These are phyloP conservation scores for Ceratosolen fusciceps DNA, from an alignment of 1,140 invertebrate species.

Conservation along the genomic window DNA sequence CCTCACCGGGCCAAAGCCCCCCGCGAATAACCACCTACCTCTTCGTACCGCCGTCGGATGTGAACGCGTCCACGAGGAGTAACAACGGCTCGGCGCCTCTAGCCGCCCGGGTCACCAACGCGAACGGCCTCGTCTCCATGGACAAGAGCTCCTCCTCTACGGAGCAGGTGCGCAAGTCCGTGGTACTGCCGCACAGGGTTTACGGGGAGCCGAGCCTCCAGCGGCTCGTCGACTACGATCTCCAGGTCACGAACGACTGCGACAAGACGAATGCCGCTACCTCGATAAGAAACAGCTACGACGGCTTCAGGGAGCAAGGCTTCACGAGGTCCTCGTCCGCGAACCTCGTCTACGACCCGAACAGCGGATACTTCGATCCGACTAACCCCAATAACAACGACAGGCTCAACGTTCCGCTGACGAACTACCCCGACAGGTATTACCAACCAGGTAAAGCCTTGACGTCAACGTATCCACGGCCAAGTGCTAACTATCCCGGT, in stretches of 20 bases:
- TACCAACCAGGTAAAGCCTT: not conserved
- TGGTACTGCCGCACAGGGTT: slow-evolving; percentile 25
- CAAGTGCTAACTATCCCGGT: not conserved
- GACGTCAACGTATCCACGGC: not conserved
- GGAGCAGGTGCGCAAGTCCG: not conserved
- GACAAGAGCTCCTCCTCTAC: slow-evolving; percentile 19
- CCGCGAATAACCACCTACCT: slow-evolving; percentile 27
- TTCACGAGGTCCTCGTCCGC: not conserved
- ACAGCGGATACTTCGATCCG: not conserved
- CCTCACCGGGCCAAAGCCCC: not conserved
- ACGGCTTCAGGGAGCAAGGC: not conserved
- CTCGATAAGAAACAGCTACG: slow-evolving; percentile 23
- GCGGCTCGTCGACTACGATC: slow-evolving; percentile 30
- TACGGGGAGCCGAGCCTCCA: slow-evolving; percentile 46
- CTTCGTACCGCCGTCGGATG: slow-evolving; percentile 19
- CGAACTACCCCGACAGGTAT: not conserved
- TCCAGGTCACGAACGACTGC: slow-evolving; percentile 20
- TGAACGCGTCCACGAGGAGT: not conserved
- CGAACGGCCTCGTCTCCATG: not conserved
- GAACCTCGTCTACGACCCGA: slow-evolving; percentile 11
- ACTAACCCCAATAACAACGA: not conserved
- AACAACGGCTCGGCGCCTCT: too few relatives aligned
- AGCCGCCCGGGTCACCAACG: not conserved
- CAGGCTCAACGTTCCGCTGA: not conserved
- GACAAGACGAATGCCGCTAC: not conserved